Evolutionary conservation across 2,797 vertebrate genomes (phyloP), one percentile per base, ranked within the genome.

Genomic region (Harpagifer antarcticus): DNA sequence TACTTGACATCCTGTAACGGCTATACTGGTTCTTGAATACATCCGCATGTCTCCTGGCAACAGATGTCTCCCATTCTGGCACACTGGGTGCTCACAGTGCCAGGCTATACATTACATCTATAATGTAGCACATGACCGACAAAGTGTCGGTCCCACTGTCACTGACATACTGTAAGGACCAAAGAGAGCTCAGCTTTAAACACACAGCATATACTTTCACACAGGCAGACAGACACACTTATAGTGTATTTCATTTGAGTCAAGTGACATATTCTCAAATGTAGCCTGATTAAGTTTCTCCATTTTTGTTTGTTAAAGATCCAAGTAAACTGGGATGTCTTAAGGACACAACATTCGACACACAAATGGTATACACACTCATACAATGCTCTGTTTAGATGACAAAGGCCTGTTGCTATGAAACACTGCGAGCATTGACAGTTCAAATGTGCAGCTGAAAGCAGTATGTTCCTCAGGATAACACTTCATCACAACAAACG

Each of bases 41-140:
- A 76, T 74, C 69, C 76, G 85, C 72, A 68, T 42, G 85, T 92
- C 86, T 91, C 87, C 85, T 87, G 89, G 86, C 86, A 90, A 92
- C 88, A 83, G 72, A 82, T 81, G 76, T 76, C 76, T 78, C 61
- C 45, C 27, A 76, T 60, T 82, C 75, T 62, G 54, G 71, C 76
- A 81, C 81, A 76, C 16, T 5, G 33, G 59, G 75, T 44, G 42
- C 73, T 81, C 55, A n/a, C 44, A 62, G 78, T 63, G 59, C 71
- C 76, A 72, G 60, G 44, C 5, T 13, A 48, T 37, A 56, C 3
- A 67, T n/a, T 49, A 45, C 33, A 65, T 45, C 48, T 59, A 37
- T 17, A 19, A 54, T 54, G 64, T 31, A 61, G 15, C 5, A 68
- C 16, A 49, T 37, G 20, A 23, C 9, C 27, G 27, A 27, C 27